Evolutionary conservation across 2,888 invertebrate species (phyloP), one percentile per base, ranked within the genome.

Genomic region (Agrochola macilenta): DNA sequence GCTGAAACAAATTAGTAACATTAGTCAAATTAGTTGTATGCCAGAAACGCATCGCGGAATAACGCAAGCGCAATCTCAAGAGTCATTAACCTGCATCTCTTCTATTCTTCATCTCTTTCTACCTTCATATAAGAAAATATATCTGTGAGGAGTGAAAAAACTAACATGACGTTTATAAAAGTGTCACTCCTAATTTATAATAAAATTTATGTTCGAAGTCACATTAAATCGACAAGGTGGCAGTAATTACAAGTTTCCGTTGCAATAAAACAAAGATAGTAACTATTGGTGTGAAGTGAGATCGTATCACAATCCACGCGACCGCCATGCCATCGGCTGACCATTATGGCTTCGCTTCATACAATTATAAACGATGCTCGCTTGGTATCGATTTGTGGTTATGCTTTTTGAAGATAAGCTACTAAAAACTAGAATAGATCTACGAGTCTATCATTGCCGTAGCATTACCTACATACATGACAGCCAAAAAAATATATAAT

Each of bases 261-360:
- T 86, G 88, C 93, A 91, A 91, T 94, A 93, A 93, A 93, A 93
- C 91, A 91, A 92, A 93, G 89, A 92, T 89, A 86, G 54, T 49
- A 90, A 86, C 83, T 85, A 83, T 89, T 88, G 89, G 90, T 88
- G 90, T 88, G 90, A 87, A 89, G 83, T 68, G 66, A 90, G 94
- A 94, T 94, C 91, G 89, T 89, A 92, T 91, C 93, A 92, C 43
- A 87, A 87, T 89, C 90, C 90, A 91, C 89, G 86, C 86, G 89
- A 87, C 89, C 79, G 69, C 77, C 75, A 74, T 74, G 84, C 88
- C 89, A 86, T 66, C 35, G 90, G 83, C 90, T 90, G 90, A 89
- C 93, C 92, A 93, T 93, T 95, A 95, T 93, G 95, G 94, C 95
- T 95, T 94, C 95, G 87, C 90, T 91, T 91, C 93, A 93, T 92